phyloP scores from a whole-genome alignment of 2,113 vertebrate species.

The Smithornis capensis region DNA sequence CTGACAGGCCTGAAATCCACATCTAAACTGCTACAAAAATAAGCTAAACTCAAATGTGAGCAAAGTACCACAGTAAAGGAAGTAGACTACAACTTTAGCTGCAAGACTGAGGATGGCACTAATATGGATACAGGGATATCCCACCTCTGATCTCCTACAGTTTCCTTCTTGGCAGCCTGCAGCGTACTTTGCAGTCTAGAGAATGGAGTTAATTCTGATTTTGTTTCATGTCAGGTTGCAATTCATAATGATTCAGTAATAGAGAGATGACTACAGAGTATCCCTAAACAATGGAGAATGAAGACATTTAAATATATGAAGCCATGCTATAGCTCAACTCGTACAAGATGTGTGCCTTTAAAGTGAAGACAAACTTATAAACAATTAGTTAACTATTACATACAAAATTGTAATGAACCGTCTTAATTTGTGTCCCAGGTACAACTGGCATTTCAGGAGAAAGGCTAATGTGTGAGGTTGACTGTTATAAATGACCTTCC shows the following conservation, averaged over 20 bases:
- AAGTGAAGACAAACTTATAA: neutral
- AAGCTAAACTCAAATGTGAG: neutral
- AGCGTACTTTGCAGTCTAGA: neutral
- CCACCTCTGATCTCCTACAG: neutral
- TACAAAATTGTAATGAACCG: neutral
- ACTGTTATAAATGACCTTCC: neutral
- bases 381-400: neutral
- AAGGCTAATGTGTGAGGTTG: neutral
- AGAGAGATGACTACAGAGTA: neutral
- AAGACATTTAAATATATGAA: neutral
- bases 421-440: neutral
- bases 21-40: neutral
- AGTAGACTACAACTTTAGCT: neutral
- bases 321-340: neutral
- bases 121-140: neutral
- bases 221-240: neutral
- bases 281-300: neutral
- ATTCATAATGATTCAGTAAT: neutral
- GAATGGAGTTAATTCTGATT: neutral
- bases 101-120: neutral
- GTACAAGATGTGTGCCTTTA: neutral
- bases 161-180: neutral
- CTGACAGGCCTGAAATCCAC: neutral
- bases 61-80: neutral
- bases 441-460: neutral